phyloP scores from a whole-genome alignment of 2,888 invertebrate species.

The Drosophila dives region DNA sequence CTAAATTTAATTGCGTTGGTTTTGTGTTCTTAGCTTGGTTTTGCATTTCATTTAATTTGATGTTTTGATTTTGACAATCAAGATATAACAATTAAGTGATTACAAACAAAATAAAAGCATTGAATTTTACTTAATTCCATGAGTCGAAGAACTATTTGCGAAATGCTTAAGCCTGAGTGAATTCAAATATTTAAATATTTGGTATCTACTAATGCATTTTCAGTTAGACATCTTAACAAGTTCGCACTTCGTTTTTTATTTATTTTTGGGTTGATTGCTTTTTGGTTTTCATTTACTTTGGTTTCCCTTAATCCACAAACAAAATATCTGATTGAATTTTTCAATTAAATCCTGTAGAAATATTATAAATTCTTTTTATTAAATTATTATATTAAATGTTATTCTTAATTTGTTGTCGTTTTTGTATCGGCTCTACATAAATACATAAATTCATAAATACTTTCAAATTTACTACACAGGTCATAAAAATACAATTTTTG shows the following conservation, averaged over 20 bases:
- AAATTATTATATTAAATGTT: background rate
- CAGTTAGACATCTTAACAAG: background rate
- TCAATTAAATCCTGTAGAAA: background rate
- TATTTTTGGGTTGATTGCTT: background rate
- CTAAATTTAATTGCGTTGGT: conserved; percentile 9
- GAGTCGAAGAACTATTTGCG: background rate
- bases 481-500: background rate
- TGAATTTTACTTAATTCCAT: background rate
- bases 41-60: conserved; percentile 3
- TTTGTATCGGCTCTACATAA: background rate
- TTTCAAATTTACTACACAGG: background rate
- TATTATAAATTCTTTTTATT: background rate
- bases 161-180: background rate
- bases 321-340: background rate
- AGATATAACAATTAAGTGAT: background rate
- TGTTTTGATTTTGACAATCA: conserved; percentile 1
- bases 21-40: background rate
- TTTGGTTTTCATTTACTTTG: background rate
- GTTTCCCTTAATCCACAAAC: background rate
- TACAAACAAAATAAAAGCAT: background rate
- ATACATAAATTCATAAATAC: background rate
- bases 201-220: background rate
- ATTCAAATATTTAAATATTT: background rate
- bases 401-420: too few relatives aligned
- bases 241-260: background rate